Evolutionary conservation across 64 coral and sea anemone genomes (phyloP), one percentile per base, ranked within the genome.

Genomic region (Hydrozoanthus tunicans): DNA sequence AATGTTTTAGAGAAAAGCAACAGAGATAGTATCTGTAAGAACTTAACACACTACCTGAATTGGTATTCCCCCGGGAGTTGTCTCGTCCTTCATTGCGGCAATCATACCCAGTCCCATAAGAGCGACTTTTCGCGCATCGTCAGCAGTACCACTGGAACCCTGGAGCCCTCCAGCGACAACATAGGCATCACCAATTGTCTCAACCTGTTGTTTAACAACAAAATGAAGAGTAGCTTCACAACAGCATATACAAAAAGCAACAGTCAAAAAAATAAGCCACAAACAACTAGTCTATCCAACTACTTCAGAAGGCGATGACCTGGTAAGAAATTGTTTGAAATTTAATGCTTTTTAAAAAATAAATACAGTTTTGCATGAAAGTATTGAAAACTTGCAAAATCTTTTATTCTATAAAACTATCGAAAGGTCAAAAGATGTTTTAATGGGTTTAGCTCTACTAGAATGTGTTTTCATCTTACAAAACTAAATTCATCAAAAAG

Each of bases 131-230:
- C 89, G 65, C n/a, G 83, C 90, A 75, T 98, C 92, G 9, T 98
- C 90, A 5, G 71, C 85, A n/a, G 93, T 94, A 5, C 92, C 93
- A 70, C 74, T 64, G 1, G 56, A 52, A 6, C 57, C 89, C 53
- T 98, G 89, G 51, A 98, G 65, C n/a, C 95, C 92, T 13, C 95
- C 95, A 12, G 95, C 92, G 0, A 98, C 95, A 10, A 98, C 95
- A 54, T 98, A 98, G 32, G 95, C 95, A 65, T 98, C 92, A 4
- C 95, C 92, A 62, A 98, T 98, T 6, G 95, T 98, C 79, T 98
- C 92, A 64, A 98, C 90, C 95, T 98, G 26, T 4, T 5, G 53
- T 52, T 76, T 53, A 52, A 76, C 68, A 71, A 25, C 17, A 71
- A 71, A 66, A 5, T 53, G 23, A 94, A 72, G 12, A 77, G 53